Evolutionary conservation across 2,113 vertebrate species (phyloP), one percentile per base, ranked within the genome.

Genomic region (Hydrochoerus hydrochaeris): DNA sequence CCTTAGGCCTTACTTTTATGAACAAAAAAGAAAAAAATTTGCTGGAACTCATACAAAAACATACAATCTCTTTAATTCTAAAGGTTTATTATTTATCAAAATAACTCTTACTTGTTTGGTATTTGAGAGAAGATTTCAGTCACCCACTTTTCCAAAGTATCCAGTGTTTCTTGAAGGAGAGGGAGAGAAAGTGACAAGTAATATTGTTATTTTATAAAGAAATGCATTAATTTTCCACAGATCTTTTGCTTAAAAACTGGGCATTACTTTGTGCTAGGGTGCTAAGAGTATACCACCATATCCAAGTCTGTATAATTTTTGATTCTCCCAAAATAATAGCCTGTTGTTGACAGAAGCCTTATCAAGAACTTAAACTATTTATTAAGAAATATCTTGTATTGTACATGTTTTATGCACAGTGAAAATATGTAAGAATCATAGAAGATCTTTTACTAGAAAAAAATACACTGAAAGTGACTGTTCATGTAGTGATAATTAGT

Each of bases 101-200:
- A 88, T 35, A 93, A 90, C 4, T 91, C 99, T 98, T 98, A 99
- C 99, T 99, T 99, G 98, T 99, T 99, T 97, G 99, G 99, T 94
- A 99, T 98, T 63, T 99, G 98, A 54, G 98, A 99, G 98, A 99
- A 99, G 97, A 99, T 99, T 92, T 99, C 99, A 78, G 98, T 99
- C 92, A 99, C 99, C 99, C 99, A 99, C 94, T 99, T 98, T 98
- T 99, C 99, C 98, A 99, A 98, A 1, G 99, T 99, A 98, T 99
- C 99, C 98, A 99, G 97, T 24, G 98, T 99, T 98, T 99, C 99
- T 99, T 94, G 82, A 75, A 62, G 75, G 30, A 65, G 14, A 46
- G 38, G 19, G 73, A 28, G 90, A 60, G 85, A 65, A 94, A 97
- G 35, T 78, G 60, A 97, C 94, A 98, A 62, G 5, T 19, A 96